Conservation (phyloP, 2,113 vertebrate genomes). For the Dipodomys spectabilis region DNA sequence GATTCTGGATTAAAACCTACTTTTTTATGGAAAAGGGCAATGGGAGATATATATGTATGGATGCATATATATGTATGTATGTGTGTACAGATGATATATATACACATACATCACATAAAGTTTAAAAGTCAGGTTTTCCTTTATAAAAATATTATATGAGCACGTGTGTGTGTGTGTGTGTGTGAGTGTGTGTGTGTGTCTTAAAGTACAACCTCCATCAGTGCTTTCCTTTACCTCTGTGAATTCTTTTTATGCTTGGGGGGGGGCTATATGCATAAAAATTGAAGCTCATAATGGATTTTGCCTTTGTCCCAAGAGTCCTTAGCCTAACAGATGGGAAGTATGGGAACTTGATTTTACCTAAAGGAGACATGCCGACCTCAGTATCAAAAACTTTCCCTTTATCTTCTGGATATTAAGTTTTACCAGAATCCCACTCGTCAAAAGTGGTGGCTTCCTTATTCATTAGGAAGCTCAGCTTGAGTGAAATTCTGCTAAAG, state of each 20-base stretch:
- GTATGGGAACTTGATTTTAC: neutral
- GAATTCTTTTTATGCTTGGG: slow-evolving; percentile 46
- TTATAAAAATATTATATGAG: slow-evolving; percentile 16
- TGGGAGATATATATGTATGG: neutral
- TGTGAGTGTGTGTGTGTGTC: neutral
- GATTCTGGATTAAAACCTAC: neutral
- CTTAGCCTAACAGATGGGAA: slow-evolving; percentile 4
- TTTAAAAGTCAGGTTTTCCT: slow-evolving; percentile 52
- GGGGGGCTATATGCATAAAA: slow-evolving; percentile 15
- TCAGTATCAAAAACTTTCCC: slow-evolving; percentile 51
- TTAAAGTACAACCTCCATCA: neutral
- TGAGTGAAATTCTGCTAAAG: slow-evolving; percentile 48
- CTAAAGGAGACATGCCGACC: neutral
- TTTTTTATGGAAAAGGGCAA: slow-evolving; percentile 45
- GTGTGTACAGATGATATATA: too few relatives aligned
- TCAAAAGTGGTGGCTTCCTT: slow-evolving; percentile 27
- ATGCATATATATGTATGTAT: too few relatives aligned
- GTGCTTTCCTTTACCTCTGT: neutral
- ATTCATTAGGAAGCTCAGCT: slow-evolving; percentile 13
- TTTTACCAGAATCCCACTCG: slow-evolving; percentile 16
- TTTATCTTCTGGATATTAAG: slow-evolving; percentile 10
- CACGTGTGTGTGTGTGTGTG: neutral
- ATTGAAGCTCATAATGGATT: slow-evolving; percentile 24
- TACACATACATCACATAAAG: neutral
- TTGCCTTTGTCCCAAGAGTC: slow-evolving; percentile 16